A percentile compares a stretch with the other conserved stretches of the same genome.
These are phyloP conservation scores for Metopolophium dirhodum DNA, from an alignment of 1,140 invertebrate species.

Conservation along the genomic window DNA sequence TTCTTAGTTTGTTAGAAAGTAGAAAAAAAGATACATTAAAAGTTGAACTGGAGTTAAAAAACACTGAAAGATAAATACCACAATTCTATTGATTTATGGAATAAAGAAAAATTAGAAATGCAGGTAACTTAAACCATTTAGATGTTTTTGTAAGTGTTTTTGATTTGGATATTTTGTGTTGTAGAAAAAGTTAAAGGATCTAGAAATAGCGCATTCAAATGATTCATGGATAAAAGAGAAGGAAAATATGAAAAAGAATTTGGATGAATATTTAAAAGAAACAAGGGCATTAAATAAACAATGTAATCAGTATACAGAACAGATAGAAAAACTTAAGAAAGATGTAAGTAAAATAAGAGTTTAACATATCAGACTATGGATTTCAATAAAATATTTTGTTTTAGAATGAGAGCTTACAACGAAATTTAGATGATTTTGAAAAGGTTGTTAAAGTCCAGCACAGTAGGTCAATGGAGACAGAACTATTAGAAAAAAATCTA, in stretches of 20 bases:
- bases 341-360: slow-evolving; percentile 65
- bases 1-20: slow-evolving; percentile 63
- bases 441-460: slow-evolving; percentile 82
- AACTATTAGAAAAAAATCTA: slow-evolving; percentile 77
- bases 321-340: slow-evolving; percentile 73
- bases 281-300: slow-evolving; percentile 76
- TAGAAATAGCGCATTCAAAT: slow-evolving; percentile 67
- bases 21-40: slow-evolving; percentile 69
- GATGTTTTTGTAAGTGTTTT: not conserved
- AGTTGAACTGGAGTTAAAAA: slow-evolving; percentile 72
- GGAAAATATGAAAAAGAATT: slow-evolving; percentile 71
- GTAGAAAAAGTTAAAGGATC: slow-evolving; percentile 72
- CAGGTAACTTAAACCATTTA: slow-evolving; percentile 65
- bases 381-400: slow-evolving; percentile 58
- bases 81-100: slow-evolving; percentile 73
- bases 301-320: slow-evolving; percentile 73
- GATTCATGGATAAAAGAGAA: slow-evolving; percentile 69
- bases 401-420: slow-evolving; percentile 80
- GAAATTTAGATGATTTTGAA: slow-evolving; percentile 85
- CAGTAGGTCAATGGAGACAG: slow-evolving; percentile 76
- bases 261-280: slow-evolving; percentile 78
- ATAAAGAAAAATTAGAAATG: slow-evolving; percentile 75
- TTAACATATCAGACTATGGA: not conserved
- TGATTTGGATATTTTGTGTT: slow-evolving; percentile 54
- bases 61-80: slow-evolving; percentile 74